Evolutionary conservation across 92 coral and sea anemone species (phyloP), one percentile per base, ranked within the genome.

Genomic region (Zoanthus gigantus): DNA sequence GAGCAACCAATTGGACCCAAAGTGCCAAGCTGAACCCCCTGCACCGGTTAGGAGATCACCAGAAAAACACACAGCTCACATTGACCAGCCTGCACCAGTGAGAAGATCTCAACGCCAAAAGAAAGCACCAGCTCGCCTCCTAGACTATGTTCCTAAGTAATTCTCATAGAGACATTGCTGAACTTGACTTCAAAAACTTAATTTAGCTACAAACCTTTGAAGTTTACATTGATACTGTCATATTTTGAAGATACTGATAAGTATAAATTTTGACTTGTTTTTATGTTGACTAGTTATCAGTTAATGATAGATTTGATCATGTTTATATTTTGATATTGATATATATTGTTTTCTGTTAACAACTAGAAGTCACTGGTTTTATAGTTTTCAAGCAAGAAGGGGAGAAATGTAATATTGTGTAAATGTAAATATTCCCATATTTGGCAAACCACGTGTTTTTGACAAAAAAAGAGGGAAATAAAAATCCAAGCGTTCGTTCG

Each of bases 91-190:
- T 15, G 48, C 67, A 13, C 60, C 67, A 53, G 66, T 31, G 52
- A 63, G 88, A 31, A 73, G 88, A 82, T 74, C 73, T 11, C 74
- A 61, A 34, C 57, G 88, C 28, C 79, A 75, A 47, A 52, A 47
- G 48, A 83, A 83, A 81, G 76, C 91, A 61, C 88, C 78, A 48
- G 88, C 76, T 14, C 77, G 72, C 53, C 61, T 88, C 8, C 12
- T 82, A 44, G 87, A 82, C 87, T 88, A 46, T 80, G 56, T 81
- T 52, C 57, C 82, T 77, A 53, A 77, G 67, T 77, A 77, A 16
- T 12, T 77, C 28, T 54, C 45, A 77, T 23, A 77, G 67, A 77
- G 47, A 53, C 28, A 77, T 23, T 77, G 68, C 44, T 77, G 82
- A 77, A 77, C 82, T 54, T 9, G 13, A 29, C 66, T 58, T 58